A percentile compares a stretch with the other conserved stretches of the same genome.
phyloP scores from a whole-genome alignment of 2,888 invertebrate genomes.

The Mechanitis mazaeus region DNA sequence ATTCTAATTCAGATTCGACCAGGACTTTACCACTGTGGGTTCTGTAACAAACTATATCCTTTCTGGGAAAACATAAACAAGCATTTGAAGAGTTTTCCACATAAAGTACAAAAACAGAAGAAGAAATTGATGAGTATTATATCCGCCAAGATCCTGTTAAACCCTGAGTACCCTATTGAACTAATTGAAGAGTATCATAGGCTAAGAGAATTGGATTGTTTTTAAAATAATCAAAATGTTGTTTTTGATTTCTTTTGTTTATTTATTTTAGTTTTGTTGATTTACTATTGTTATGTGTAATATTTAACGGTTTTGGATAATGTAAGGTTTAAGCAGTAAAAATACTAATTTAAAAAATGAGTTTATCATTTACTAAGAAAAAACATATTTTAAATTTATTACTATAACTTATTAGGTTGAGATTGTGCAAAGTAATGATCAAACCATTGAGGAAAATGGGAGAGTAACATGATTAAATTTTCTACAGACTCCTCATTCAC shows the following conservation, averaged over 20 bases:
- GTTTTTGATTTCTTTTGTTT: too few relatives aligned
- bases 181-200: slow-evolving; percentile 9
- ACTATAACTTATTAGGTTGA: too few relatives aligned
- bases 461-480: slow-evolving; percentile 55
- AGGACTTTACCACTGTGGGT: slow-evolving; percentile 52
- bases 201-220: not conserved
- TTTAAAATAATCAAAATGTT: too few relatives aligned
- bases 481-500: slow-evolving; percentile 41
- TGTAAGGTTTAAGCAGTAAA: too few relatives aligned
- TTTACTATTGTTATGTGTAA: too few relatives aligned
- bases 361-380: too few relatives aligned
- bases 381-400: too few relatives aligned
- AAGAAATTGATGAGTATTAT: slow-evolving; percentile 9
- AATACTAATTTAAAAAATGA: too few relatives aligned
- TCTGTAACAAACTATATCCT: slow-evolving; percentile 46
- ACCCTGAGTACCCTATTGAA: not conserved
- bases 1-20: slow-evolving; percentile 43
- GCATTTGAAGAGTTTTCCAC: slow-evolving; percentile 33
- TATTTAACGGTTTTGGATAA: too few relatives aligned
- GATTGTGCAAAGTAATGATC: slow-evolving; percentile 40
- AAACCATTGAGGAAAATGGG: slow-evolving; percentile 66
- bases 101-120: slow-evolving; percentile 18
- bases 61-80: slow-evolving; percentile 38
- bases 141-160: not conserved
- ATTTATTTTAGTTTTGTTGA: too few relatives aligned